Evolutionary conservation across 2,113 vertebrate genomes (phyloP).

Genomic region (Triplophysa dalaica): DNA sequence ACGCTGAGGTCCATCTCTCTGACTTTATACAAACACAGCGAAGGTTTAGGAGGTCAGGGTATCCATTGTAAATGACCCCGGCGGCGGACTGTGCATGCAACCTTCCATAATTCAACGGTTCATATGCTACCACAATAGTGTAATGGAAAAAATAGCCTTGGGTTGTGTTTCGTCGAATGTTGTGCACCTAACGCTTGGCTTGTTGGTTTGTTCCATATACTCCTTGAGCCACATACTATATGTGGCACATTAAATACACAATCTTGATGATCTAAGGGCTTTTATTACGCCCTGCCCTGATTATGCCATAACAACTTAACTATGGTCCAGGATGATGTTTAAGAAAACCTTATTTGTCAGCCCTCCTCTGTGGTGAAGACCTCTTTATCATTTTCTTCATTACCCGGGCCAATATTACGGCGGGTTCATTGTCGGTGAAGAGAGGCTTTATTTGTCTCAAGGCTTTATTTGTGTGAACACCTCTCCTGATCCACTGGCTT

Average conservation of each 20-base stretch:
- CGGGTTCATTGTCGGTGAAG: background rate
- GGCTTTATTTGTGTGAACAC: conserved; percentile 11
- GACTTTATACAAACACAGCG: background rate
- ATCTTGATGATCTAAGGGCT: background rate
- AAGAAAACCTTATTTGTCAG: background rate
- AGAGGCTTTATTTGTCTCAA: background rate
- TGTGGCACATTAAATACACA: background rate
- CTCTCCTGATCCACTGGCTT: conserved; percentile 10
- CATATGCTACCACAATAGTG: background rate
- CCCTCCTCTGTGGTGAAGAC: background rate
- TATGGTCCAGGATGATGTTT: background rate
- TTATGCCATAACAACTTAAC: conserved; percentile 33
- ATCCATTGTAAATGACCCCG: conserved; percentile 3
- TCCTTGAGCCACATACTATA: background rate
- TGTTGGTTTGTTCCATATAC: background rate
- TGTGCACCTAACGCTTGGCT: background rate
- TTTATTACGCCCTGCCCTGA: conserved; percentile 21
- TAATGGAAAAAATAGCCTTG: conserved; percentile 34
- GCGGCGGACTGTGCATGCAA: conserved; percentile 17
- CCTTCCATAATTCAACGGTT: conserved; percentile 25
- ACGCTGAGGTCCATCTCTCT: conserved; percentile 20
- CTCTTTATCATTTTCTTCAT: background rate
- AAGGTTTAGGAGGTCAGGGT: background rate
- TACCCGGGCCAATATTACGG: background rate
- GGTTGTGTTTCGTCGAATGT: conserved; percentile 20